These are phyloP conservation scores for Porites evermanni DNA, from an alignment of 92 coral and sea anemone genomes.

Conservation along the genomic window DNA sequence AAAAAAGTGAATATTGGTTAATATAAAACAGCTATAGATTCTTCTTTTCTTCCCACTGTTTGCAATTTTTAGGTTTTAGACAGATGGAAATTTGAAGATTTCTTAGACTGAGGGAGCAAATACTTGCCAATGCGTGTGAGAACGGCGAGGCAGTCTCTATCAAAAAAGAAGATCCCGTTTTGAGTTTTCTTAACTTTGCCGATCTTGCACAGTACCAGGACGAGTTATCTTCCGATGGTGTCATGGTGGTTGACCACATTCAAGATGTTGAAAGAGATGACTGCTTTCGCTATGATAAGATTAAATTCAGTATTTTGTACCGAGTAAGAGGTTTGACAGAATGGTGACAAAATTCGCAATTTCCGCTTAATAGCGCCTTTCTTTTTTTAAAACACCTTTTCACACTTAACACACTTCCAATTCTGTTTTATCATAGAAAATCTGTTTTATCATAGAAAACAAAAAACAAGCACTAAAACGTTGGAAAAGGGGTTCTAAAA, in stretches of 20 bases:
- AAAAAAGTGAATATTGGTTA: too few relatives aligned
- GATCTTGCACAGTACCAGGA: background rate
- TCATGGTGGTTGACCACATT: background rate
- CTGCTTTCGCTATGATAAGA: background rate
- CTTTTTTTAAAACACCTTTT: background rate
- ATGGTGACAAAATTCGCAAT: background rate
- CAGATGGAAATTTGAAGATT: background rate
- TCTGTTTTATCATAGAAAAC: too few relatives aligned
- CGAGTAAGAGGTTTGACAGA: background rate
- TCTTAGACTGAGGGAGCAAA: background rate
- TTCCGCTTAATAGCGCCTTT: background rate
- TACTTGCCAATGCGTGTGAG: background rate
- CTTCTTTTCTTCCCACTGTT: background rate
- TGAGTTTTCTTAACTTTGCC: background rate
- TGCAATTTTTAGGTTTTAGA: background rate
- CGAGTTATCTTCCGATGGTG: background rate
- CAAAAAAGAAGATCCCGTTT: background rate
- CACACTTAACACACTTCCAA: too few relatives aligned
- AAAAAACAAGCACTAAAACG: background rate
- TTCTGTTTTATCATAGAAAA: too few relatives aligned
- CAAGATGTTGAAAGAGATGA: conserved; percentile 1
- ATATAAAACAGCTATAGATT: background rate
- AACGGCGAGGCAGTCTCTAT: background rate
- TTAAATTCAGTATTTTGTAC: background rate
- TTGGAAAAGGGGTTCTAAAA: too few relatives aligned